Conservation (phyloP, 1,140 invertebrate species). For the Drosophila pachea region DNA sequence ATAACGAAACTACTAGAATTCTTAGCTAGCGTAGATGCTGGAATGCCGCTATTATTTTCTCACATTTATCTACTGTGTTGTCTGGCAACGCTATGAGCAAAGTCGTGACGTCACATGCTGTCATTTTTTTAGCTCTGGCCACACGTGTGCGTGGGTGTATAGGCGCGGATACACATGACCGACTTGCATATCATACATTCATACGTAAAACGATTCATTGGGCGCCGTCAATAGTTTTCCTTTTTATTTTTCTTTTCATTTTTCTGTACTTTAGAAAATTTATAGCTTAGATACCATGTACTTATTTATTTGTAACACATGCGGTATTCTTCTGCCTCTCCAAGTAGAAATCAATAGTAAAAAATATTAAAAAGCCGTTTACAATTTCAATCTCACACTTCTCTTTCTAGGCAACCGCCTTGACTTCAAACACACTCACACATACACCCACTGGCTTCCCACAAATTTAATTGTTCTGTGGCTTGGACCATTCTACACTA, state of each 20-base stretch:
- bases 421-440: neutral
- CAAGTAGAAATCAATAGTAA: conserved; percentile 31
- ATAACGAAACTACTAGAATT: too few species aligned
- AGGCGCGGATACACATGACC: neutral
- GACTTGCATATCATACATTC: neutral
- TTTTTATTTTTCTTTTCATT: conserved; percentile 31
- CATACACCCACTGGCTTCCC: conserved; percentile 5
- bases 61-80: too few species aligned
- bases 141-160: conserved; percentile 10
- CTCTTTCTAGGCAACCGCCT: neutral
- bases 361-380: conserved; percentile 13
- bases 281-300: conserved; percentile 54
- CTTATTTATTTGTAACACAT: conserved; percentile 36
- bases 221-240: conserved; percentile 7
- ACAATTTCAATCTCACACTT: neutral
- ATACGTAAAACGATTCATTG: neutral
- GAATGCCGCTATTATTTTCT: neutral
- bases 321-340: conserved; percentile 20
- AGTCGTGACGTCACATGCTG: too few species aligned
- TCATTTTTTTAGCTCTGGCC: neutral
- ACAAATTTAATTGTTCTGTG: conserved; percentile 79
- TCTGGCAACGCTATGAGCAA: conserved; percentile 21
- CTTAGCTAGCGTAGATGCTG: neutral
- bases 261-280: conserved; percentile 59
- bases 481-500: conserved; percentile 99